Base-by-base conservation (phyloP, 2,888 invertebrate species). In the Tuberolachnus salignus region DNA sequence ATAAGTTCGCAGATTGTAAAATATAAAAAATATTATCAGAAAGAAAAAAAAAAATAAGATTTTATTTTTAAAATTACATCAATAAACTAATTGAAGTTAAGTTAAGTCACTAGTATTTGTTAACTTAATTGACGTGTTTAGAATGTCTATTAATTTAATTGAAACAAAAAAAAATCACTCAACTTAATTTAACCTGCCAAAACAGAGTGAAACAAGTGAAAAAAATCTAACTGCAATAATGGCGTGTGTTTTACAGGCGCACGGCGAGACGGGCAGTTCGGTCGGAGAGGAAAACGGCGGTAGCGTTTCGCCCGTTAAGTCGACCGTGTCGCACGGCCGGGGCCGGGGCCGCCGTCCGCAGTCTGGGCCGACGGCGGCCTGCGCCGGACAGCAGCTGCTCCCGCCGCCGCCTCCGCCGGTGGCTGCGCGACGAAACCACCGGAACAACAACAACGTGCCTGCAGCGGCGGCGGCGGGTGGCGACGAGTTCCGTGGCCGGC, bases 231-330 rank as follows among this genome's bases (percentile, higher is more conserved):
- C 6, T 34, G 6, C 34, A 53, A 16, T 14, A 53, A n/a, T 57
- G 13, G 10, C 23, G 14, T 44, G 19, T 14, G 46, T 49, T 6
- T 26, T 51, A 49, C n/a, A 78, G 75, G 67, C 75, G 19, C 75
- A 78, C 21, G 73, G 66, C 11, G 80, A 74, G 19, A 80, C 64
- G 11, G 70, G 53, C 11, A 80, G 67, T 67, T 80, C 67, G 49
- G 67, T 67, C 23, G 73, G 61, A 57, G 73, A 55, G 16, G 74
- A 59, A 67, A 57, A 80, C 34, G 42, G 16, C 49, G 74, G 34
- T 49, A 51, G 19, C 55, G 59, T 49, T n/a, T 73, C 73, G 21
- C 72, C 72, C 21, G 63, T 53, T 63, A 63, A 61, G 21, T 61
- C 73, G 3, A 42, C 61, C 11, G 49, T 21, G 16, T 63, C 72